phyloP scores from a whole-genome alignment of 1,140 invertebrate genomes.

The Mycetomoellerius zeteki region DNA sequence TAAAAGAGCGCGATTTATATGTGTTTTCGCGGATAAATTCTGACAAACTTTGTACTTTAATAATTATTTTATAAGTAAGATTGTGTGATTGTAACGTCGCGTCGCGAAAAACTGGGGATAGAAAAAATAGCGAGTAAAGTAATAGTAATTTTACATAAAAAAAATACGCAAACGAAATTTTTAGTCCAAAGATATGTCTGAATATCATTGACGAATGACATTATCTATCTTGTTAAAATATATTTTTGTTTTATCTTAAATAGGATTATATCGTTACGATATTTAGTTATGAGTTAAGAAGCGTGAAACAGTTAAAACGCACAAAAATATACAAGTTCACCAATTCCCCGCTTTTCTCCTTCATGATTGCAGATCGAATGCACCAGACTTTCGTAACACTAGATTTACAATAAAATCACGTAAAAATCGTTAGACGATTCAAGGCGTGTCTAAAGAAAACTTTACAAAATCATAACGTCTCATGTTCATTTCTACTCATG shows the following conservation, averaged over 20 bases:
- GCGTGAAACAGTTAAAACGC: constrained; percentile 34
- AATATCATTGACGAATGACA: constrained; percentile 16
- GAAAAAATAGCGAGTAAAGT: not conserved
- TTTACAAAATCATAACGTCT: constrained; percentile 36
- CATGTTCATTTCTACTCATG: no score
- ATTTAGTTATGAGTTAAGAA: constrained; percentile 31
- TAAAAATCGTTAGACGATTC: constrained; percentile 57
- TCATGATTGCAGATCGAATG: constrained; percentile 63
- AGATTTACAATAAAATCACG: constrained; percentile 53
- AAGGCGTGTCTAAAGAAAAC: constrained; percentile 46
- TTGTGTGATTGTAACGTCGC: constrained; percentile 50
- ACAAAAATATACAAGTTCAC: constrained; percentile 12
- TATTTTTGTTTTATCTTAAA: constrained; percentile 29
- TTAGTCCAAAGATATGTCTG: constrained; percentile 12
- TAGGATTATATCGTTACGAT: constrained; percentile 1
- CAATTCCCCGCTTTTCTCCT: constrained; percentile 43
- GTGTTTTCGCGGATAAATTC: constrained; percentile 24
- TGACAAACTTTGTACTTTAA: constrained; percentile 67
- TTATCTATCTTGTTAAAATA: constrained; percentile 39
- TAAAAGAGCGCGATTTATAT: constrained; percentile 29
- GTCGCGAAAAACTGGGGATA: not conserved
- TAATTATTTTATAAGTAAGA: constrained; percentile 55
- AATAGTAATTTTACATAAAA: not conserved
- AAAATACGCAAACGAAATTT: not conserved
- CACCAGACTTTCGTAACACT: constrained; percentile 45